Evolutionary conservation across 2,113 vertebrate genomes (phyloP).

Genomic region (Tiliqua scincoides): DNA sequence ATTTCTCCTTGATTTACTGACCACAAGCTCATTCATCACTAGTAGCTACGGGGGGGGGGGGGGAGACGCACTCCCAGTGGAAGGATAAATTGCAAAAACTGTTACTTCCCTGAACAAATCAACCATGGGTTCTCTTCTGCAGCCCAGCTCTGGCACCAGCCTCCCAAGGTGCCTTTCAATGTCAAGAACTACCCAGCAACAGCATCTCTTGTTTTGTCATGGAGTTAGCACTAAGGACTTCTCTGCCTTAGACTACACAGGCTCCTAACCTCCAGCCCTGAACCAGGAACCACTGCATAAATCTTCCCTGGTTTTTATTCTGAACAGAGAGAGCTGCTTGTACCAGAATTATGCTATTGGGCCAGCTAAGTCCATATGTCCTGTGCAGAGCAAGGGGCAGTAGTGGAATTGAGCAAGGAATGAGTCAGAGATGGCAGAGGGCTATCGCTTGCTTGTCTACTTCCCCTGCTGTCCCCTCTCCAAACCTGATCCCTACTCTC

Average conservation of each 20-base stretch:
- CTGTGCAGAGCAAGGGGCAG: too few relatives aligned
- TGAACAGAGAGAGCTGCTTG: too few relatives aligned
- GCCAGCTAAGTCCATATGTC: too few relatives aligned
- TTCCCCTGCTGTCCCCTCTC: too few relatives aligned
- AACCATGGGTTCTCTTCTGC: not conserved
- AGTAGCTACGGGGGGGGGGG: not conserved
- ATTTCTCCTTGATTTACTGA: conserved; percentile 25
- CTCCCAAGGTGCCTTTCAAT: conserved; percentile 1
- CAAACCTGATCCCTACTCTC: too few relatives aligned
- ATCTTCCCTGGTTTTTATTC: not conserved
- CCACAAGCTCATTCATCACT: conserved; percentile 10
- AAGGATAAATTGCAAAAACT: conserved; percentile 5
- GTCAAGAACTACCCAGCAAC: not conserved
- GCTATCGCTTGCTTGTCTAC: too few relatives aligned
- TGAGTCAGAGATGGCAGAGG: too few relatives aligned
- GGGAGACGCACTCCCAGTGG: not conserved
- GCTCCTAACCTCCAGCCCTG: not conserved
- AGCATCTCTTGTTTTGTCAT: not conserved
- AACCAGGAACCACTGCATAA: not conserved
- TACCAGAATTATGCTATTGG: too few relatives aligned
- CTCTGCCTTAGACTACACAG: not conserved
- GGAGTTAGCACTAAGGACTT: too few relatives aligned
- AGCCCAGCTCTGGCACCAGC: not conserved
- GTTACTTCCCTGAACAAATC: conserved; percentile 25
- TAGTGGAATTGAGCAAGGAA: too few relatives aligned